Base-by-base conservation (phyloP, 2,797 vertebrate genomes). In the Malurus leucopterus region DNA sequence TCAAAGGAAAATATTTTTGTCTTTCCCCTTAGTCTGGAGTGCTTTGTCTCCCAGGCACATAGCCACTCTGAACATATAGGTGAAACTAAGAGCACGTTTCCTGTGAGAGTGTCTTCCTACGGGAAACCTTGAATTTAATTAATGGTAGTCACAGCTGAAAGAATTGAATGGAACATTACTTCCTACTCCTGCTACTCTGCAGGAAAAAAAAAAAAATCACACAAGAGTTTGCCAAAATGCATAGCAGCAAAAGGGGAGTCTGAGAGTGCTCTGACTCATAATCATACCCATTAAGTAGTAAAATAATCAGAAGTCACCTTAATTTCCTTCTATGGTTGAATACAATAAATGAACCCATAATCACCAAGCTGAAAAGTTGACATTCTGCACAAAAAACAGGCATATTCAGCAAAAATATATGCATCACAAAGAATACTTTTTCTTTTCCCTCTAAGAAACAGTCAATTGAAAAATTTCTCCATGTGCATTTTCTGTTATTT, bases 51-150 rank as follows among this genome's bases (percentile, higher is more conserved):
- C 20, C 79, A 90, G 61, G 86, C 59, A 27, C 61, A 23, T 32
- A 70, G n/a, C 13, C 21, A 34, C 15, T 54, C 43, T 36, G 75
- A 17, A 43, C 63, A 41, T 67, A 64, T 73, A 95, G 94, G 89
- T 95, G 89, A 95, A 70, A 63, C 76, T 67, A 44, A 86, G 72
- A 95, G 53, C 92, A 86, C 15, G 0, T 91, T 93, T 95, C 95
- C 94, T 95, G 87, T 86, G 26, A 94, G 73, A 78, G 82, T 72
- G 53, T 89, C 82, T 87, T 95, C 82, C 91, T 90, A 92, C 58
- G 43, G 82, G 90, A 93, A 93, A 85, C 93, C 89, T 93, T 92
- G 90, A 86, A 89, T 84, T 77, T 90, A 89, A 93, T 95, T 87
- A 89, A 73, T 84, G 88, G 70, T 67, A 91, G 90, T 73, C 80